phyloP scores from a whole-genome alignment of 1,140 invertebrate species.

The Drosophila nikananu region DNA sequence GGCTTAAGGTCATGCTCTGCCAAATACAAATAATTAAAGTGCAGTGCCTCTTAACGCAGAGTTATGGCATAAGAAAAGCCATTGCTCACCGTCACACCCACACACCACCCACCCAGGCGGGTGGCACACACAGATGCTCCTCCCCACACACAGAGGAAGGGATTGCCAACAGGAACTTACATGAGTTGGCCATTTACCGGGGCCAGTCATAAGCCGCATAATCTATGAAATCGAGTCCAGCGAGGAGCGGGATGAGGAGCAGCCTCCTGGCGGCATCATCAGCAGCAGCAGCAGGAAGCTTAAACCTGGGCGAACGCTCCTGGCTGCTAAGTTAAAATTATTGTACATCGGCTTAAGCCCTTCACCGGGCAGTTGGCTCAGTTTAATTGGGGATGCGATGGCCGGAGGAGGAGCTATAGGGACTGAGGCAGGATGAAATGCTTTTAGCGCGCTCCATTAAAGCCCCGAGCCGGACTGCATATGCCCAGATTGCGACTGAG shows the following conservation, averaged over 20 bases:
- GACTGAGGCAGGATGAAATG: constrained; percentile 32
- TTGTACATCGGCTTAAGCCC: constrained; percentile 62
- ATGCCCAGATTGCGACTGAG: constrained; percentile 53
- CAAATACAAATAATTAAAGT: constrained; percentile 63
- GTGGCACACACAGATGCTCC: constrained; percentile 8
- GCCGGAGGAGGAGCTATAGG: neutral
- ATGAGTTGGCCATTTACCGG: constrained; percentile 59
- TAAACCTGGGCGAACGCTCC: constrained; percentile 44
- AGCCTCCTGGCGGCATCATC: neutral
- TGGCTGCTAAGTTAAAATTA: constrained; percentile 61
- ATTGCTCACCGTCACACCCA: constrained; percentile 40
- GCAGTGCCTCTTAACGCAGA: constrained; percentile 45
- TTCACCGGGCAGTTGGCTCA: constrained; percentile 35
- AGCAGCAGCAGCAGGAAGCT: constrained; percentile 10
- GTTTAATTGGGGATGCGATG: constrained; percentile 40
- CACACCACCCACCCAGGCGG: neutral
- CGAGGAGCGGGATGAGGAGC: neutral
- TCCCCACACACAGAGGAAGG: neutral
- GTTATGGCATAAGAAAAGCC: constrained; percentile 40
- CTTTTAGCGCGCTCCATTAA: constrained; percentile 60
- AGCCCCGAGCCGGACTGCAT: constrained; percentile 37
- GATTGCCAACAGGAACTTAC: constrained; percentile 46
- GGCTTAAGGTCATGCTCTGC: constrained; percentile 36
- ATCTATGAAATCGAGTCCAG: constrained; percentile 58
- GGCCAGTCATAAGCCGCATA: constrained; percentile 60